Evolutionary conservation across 2,888 invertebrate genomes (phyloP).

Genomic region (Drosophila sordidula): DNA sequence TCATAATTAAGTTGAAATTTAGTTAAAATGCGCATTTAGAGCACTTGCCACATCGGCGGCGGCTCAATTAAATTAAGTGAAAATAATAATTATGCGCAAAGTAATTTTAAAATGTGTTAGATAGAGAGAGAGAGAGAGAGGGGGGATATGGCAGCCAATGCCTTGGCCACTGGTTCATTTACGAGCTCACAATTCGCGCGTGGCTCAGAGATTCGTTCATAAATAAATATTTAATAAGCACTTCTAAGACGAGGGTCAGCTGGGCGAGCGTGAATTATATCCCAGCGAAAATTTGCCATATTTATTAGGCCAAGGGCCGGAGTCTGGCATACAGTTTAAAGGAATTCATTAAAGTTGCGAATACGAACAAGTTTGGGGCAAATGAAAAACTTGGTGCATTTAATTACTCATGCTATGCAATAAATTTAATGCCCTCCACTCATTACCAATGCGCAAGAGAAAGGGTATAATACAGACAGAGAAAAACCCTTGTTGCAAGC

Average conservation of each 20-base stretch:
- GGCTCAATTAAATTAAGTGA: constrained; percentile 74
- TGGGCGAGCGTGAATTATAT: constrained; percentile 22
- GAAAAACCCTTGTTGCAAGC: too few species aligned
- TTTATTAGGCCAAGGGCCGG: constrained; percentile 32
- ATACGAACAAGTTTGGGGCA: neutral
- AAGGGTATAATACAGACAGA: neutral
- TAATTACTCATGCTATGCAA: neutral
- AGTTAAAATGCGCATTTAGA: constrained; percentile 35
- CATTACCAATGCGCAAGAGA: neutral
- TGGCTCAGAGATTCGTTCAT: constrained; percentile 46
- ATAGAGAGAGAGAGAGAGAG: neutral
- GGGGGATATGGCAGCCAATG: neutral
- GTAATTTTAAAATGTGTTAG: constrained; percentile 16
- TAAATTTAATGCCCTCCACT: neutral
- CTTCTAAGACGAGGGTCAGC: constrained; percentile 42
- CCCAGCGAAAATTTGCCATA: constrained; percentile 19
- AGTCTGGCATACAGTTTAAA: neutral
- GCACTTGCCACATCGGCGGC: constrained; percentile 12
- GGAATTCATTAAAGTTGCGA: constrained; percentile 1
- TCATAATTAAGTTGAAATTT: constrained; percentile 59
- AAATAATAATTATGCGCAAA: constrained; percentile 62
- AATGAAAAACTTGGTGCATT: neutral
- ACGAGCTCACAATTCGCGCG: neutral
- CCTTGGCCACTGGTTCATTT: too few species aligned
- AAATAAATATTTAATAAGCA: constrained; percentile 72